phyloP scores from a whole-genome alignment of 2,797 vertebrate genomes.

The Tapera naevia region DNA sequence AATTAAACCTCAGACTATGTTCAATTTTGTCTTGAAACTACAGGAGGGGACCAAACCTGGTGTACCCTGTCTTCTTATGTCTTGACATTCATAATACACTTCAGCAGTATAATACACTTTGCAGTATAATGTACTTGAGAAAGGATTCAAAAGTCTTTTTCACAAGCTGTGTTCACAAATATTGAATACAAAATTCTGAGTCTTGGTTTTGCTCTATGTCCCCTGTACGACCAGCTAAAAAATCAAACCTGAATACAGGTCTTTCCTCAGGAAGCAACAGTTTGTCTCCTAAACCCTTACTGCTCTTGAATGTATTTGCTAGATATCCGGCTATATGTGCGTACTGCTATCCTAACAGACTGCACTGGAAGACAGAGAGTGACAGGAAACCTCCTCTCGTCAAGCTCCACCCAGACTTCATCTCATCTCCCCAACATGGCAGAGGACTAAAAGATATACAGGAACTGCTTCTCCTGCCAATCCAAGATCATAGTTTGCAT shows the following conservation, averaged over 20 bases:
- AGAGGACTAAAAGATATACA: not conserved
- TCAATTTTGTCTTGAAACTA: not conserved
- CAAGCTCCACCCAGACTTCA: not conserved
- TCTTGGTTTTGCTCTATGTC: not conserved
- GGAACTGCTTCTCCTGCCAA: not conserved
- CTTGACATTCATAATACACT: not conserved
- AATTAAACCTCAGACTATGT: not conserved
- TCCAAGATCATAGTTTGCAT: accelerated
- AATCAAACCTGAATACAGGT: not conserved
- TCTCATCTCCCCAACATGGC: not conserved
- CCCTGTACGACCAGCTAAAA: not conserved
- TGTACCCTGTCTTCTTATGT: accelerated
- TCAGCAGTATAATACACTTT: not conserved
- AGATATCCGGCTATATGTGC: accelerated
- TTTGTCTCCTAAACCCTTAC: not conserved
- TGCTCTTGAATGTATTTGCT: not conserved
- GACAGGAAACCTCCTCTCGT: not conserved
- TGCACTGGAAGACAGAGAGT: not conserved
- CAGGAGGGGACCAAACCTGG: not conserved
- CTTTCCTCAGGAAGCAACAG: not conserved
- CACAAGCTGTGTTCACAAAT: no score
- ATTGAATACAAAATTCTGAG: not conserved
- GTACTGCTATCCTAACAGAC: not conserved
- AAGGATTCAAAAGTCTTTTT: not conserved
- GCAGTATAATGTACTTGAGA: not conserved